phyloP scores from a whole-genome alignment of 2,888 invertebrate genomes.

The Endomychus coccineus region DNA sequence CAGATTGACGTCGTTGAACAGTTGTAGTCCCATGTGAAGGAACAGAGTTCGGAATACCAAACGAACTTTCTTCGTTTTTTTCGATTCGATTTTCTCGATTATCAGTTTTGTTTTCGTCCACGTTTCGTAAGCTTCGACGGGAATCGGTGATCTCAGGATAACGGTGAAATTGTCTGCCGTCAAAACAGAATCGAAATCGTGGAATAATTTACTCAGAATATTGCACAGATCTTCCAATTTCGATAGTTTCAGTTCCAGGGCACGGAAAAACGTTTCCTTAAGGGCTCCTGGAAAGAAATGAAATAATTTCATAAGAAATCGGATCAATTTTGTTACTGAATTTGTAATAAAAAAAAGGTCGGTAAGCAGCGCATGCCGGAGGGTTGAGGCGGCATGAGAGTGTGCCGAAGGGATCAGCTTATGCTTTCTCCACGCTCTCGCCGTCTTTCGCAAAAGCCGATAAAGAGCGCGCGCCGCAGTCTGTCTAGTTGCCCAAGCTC shows the following conservation, averaged over 20 bases:
- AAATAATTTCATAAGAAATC: too few relatives aligned
- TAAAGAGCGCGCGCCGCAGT: too few relatives aligned
- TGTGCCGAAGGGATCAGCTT: too few relatives aligned
- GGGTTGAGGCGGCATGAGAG: too few relatives aligned
- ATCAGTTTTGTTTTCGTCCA: slow-evolving; percentile 57
- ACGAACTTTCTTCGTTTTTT: slow-evolving; percentile 44
- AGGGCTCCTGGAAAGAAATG: slow-evolving; percentile 50
- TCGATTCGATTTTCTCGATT: slow-evolving; percentile 48
- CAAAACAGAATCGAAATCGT: slow-evolving; percentile 51
- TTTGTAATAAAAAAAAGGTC: too few relatives aligned
- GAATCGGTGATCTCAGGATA: slow-evolving; percentile 52
- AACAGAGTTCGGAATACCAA: slow-evolving; percentile 64
- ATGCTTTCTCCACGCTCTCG: too few relatives aligned
- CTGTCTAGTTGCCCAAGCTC: too few relatives aligned
- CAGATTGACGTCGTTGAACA: slow-evolving; percentile 64
- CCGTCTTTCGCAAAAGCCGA: too few relatives aligned
- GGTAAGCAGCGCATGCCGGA: too few relatives aligned
- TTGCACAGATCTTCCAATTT: slow-evolving; percentile 56
- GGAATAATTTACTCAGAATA: slow-evolving; percentile 52
- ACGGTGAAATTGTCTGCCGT: slow-evolving; percentile 44
- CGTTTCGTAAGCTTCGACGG: slow-evolving; percentile 50
- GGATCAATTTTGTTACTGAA: too few relatives aligned
- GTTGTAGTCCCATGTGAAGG: slow-evolving; percentile 63
- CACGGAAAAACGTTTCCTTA: slow-evolving; percentile 61
- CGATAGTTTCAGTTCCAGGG: slow-evolving; percentile 60